Conservation (phyloP, 1,140 invertebrate species). For the Gryon sp. region DNA sequence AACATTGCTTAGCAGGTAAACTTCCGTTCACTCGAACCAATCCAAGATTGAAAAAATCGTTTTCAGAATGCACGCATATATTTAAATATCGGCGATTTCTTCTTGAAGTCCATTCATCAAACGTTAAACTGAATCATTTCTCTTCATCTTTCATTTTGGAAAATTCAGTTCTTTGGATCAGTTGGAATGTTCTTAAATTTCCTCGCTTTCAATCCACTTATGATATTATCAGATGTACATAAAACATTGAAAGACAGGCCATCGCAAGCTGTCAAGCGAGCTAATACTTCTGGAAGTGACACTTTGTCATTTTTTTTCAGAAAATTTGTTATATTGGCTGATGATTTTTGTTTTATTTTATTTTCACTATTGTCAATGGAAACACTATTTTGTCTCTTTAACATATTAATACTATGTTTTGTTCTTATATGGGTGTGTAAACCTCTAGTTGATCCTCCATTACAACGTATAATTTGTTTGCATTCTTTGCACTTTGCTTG, state of each 20-base stretch:
- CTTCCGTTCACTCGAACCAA: background rate
- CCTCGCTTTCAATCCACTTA: constrained; percentile 6
- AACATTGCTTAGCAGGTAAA: constrained; percentile 3
- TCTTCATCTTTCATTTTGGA: background rate
- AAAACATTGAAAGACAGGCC: constrained; percentile 22
- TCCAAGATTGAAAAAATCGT: constrained; percentile 9
- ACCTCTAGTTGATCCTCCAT: constrained; percentile 12
- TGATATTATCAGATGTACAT: constrained; percentile 12
- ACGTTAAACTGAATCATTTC: constrained; percentile 12
- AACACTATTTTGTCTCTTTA: no score
- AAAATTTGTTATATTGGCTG: background rate
- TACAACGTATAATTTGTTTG: constrained; percentile 1
- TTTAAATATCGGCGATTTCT: constrained; percentile 12
- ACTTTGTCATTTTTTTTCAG: background rate
- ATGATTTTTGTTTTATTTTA: background rate
- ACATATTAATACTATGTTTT: constrained; percentile 23
- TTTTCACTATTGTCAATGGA: no score
- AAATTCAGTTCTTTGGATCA: background rate
- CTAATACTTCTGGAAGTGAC: constrained; percentile 11
- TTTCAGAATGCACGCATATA: background rate
- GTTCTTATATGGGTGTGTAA: constrained; percentile 29
- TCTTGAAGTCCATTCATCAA: constrained; percentile 14
- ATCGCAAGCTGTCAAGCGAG: constrained; percentile 34
- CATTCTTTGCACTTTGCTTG: constrained; percentile 25
- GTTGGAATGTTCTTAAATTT: constrained; percentile 14